Evolutionary conservation across 2,888 invertebrate species (phyloP), one percentile per base, ranked within the genome.

Genomic region (Rhabditoides inermis): DNA sequence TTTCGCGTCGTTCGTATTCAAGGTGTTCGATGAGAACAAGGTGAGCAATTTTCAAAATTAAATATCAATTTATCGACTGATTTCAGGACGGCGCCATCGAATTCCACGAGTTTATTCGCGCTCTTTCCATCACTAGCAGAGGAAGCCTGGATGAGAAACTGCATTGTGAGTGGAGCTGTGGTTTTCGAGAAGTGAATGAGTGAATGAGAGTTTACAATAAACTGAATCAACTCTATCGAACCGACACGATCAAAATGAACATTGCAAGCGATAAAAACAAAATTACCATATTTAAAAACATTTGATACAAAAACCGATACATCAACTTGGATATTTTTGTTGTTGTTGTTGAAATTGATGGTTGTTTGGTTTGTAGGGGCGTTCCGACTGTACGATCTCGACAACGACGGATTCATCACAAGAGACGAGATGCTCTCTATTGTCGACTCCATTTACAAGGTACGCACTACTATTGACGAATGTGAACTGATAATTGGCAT

Each of bases 51-150:
- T 28, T 40, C 2, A 25, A 27, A 40, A 35, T 37, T 25, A 18
- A 36, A 37, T 37, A 20, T 6, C 10, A 36, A 46, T 23, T 46
- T 37, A 25, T n/a, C 20, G 44, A 35, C 18, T 15, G 22, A 27
- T 68, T 78, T 37, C 83, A 95, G 94, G 94, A 95, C 80, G 95
- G 95, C 63, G 89, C 90, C 75, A 98, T 98, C 80, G 92, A 94
- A 80, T 98, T 95, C 79, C 91, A 92, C 80, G 95, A 95, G 83
- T 95, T 98, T 81, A 95, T 95, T 78, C 85, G 90, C 79, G 95
- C 95, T 58, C 82, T 98, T 63, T 94, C 94, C 71, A 90, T 95
- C 77, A 98, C 95, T 84, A 94, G 94, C 78, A 84, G 95, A 77
- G 95, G 95, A 65, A 92, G 91, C 79, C 83, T 95, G 72, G 95